Evolutionary conservation across 1,140 invertebrate species (phyloP).

Genomic region (Apolygus lucorum): DNA sequence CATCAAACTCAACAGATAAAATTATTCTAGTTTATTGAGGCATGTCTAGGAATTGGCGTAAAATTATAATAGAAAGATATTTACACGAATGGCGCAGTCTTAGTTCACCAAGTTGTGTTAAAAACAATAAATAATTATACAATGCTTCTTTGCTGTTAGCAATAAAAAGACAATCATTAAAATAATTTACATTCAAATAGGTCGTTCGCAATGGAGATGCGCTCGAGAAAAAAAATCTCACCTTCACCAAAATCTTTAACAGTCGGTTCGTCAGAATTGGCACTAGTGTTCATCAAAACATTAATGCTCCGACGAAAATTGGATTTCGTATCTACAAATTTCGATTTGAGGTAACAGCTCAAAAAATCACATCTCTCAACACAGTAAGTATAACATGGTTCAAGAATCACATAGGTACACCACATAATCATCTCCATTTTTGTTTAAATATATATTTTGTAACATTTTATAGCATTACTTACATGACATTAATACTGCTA

Average conservation of each 20-base stretch:
- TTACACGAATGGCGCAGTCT: not conserved
- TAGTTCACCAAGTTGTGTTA: not conserved
- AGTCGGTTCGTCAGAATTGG: no score
- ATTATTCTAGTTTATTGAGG: conserved; percentile 25
- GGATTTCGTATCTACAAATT: not conserved
- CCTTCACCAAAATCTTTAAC: no score
- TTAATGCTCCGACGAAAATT: not conserved
- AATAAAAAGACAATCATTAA: not conserved
- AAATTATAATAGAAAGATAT: not conserved
- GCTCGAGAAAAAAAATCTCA: no score
- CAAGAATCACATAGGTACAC: no score
- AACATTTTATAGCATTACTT: no score
- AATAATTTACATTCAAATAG: not conserved
- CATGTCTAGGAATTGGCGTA: not conserved
- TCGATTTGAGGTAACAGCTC: not conserved
- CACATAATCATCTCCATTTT: no score
- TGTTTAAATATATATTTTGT: no score
- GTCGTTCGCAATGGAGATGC: no score
- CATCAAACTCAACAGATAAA: no score
- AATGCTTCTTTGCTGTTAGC: not conserved
- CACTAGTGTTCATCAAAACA: not conserved
- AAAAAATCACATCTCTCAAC: not conserved
- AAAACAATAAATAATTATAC: not conserved
- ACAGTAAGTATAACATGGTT: no score
- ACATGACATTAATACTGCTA: no score